Conservation (phyloP, 2,888 invertebrate genomes). For the Eupithecia tripunctaria region DNA sequence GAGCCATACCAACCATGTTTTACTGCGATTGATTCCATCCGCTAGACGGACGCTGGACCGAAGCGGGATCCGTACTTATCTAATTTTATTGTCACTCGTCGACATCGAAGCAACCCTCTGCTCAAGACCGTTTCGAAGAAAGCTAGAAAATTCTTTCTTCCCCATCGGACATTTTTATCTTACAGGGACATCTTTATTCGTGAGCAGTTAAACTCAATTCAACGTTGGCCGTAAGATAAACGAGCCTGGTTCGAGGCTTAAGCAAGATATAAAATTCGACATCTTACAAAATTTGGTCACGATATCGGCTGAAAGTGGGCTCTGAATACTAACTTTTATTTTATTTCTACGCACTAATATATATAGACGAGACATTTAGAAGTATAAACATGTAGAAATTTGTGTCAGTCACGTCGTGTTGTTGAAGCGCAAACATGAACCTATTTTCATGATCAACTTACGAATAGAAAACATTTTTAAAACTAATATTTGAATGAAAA, state of each 20-base stretch:
- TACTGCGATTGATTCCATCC: slow-evolving; percentile 82
- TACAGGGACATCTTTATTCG: slow-evolving; percentile 77
- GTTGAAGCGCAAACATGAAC: not conserved
- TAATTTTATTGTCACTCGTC: slow-evolving; percentile 83
- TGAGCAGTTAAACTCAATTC: slow-evolving; percentile 78
- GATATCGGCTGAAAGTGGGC: slow-evolving; percentile 39
- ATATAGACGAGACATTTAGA: too few species aligned
- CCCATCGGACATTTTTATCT: slow-evolving; percentile 74
- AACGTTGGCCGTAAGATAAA: slow-evolving; percentile 70
- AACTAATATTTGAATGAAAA: not conserved
- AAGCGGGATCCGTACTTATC: slow-evolving; percentile 78
- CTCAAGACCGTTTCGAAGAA: slow-evolving; percentile 60
- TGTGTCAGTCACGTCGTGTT: not conserved
- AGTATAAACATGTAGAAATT: slow-evolving; percentile 17
- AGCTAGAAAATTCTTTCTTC: slow-evolving; percentile 71
- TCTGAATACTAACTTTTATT: slow-evolving; percentile 39
- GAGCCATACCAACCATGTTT: slow-evolving; percentile 72
- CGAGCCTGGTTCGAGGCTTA: slow-evolving; percentile 56
- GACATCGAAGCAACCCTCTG: slow-evolving; percentile 70
- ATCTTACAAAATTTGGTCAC: slow-evolving; percentile 52
- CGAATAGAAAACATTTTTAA: not conserved
- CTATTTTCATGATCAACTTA: not conserved
- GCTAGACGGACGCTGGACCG: slow-evolving; percentile 72
- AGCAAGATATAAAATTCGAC: slow-evolving; percentile 57
- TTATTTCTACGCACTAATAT: slow-evolving; percentile 25